These are phyloP conservation scores for Semnornis frantzii DNA, from an alignment of 2,113 vertebrate species.

Conservation along the genomic window DNA sequence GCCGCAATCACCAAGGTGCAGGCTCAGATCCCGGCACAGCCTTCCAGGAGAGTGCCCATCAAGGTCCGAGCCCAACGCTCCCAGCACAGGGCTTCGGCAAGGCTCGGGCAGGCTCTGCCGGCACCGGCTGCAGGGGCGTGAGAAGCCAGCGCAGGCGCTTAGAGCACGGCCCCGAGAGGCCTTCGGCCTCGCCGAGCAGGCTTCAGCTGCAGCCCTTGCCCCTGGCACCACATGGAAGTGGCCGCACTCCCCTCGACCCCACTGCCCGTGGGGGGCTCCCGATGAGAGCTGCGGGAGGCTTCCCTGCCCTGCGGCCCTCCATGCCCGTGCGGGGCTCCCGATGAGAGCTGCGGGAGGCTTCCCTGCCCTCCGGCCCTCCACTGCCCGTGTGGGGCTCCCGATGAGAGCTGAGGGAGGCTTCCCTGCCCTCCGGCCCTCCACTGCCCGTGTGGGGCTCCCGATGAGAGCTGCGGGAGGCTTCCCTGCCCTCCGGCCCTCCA, in stretches of 20 bases:
- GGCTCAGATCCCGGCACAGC: background rate
- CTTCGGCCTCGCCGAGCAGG: rapidly evolving
- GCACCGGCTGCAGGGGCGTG: background rate
- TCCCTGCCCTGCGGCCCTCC: background rate
- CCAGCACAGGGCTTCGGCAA: background rate
- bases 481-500: background rate
- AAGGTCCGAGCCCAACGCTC: background rate
- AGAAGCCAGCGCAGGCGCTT: background rate
- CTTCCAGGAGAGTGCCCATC: background rate
- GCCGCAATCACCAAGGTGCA: background rate
- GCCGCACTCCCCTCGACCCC: rapidly evolving
- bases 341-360: rapidly evolving
- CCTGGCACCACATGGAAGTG: background rate
- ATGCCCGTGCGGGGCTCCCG: background rate
- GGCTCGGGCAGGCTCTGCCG: background rate
- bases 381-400: background rate
- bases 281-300: rapidly evolving
- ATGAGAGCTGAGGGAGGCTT: rapidly evolving
- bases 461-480: rapidly evolving
- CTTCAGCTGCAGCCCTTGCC: background rate
- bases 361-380: background rate
- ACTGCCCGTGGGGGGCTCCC: background rate
- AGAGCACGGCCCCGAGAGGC: background rate
- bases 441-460: background rate
- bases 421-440: background rate